phyloP scores from a whole-genome alignment of 2,113 vertebrate genomes.

The Haemorhous mexicanus region DNA sequence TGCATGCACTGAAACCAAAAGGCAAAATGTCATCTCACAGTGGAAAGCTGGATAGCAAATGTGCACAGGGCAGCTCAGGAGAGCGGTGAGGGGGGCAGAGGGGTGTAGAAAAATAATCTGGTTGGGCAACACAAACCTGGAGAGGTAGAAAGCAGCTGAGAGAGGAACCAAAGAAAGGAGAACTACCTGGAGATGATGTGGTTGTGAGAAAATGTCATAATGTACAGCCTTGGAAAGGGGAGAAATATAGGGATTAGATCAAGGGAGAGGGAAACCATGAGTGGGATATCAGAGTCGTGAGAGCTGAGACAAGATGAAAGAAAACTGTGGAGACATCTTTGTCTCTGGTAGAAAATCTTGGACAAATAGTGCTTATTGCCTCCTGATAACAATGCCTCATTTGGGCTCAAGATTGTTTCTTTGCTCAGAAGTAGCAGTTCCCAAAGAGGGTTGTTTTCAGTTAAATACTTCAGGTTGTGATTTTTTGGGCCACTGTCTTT shows the following conservation, averaged over 20 bases:
- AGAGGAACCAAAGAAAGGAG: neutral
- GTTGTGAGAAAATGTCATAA: neutral
- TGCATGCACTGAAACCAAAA: neutral
- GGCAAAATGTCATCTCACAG: neutral
- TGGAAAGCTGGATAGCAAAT: neutral
- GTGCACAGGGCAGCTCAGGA: neutral
- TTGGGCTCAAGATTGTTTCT: neutral
- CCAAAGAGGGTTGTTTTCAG: neutral
- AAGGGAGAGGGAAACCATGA: neutral
- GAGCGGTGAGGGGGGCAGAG: neutral
- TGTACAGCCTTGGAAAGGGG: neutral
- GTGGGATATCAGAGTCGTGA: neutral
- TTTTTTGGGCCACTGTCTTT: neutral
- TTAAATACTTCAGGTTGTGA: neutral
- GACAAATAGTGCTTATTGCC: neutral
- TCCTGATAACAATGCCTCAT: neutral
- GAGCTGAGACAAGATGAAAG: neutral
- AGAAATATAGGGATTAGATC: neutral
- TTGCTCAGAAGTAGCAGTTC: neutral
- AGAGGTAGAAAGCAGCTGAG: neutral
- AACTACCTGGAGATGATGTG: neutral
- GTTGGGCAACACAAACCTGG: neutral
- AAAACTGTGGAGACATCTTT: neutral
- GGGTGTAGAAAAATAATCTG: neutral
- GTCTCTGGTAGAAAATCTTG: neutral